Evolutionary conservation across 2,797 vertebrate species (phyloP).

Genomic region (Pagetopsis macropterus): DNA sequence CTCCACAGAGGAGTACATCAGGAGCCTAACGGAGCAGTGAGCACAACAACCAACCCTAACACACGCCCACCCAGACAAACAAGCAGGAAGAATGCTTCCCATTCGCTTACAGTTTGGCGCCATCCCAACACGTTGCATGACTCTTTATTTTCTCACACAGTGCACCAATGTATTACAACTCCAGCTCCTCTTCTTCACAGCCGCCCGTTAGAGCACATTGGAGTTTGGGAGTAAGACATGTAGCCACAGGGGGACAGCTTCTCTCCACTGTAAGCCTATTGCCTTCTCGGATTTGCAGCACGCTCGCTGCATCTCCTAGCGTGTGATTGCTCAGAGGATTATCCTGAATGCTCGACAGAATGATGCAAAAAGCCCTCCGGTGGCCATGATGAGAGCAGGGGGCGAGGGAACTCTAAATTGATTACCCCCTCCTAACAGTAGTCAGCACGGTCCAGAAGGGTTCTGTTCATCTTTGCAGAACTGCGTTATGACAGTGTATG

Average conservation of each 20-base stretch:
- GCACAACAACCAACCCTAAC: constrained; percentile 55
- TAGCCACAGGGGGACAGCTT: constrained; percentile 75
- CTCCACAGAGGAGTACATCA: constrained; percentile 67
- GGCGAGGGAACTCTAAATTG: constrained; percentile 70
- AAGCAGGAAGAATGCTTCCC: constrained; percentile 20
- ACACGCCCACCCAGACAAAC: constrained; percentile 32
- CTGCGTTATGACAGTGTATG: constrained; percentile 14
- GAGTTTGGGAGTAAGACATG: constrained; percentile 76
- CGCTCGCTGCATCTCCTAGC: constrained; percentile 73
- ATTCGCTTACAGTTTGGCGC: constrained; percentile 38
- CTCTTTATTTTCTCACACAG: constrained; percentile 60
- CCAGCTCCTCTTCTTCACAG: constrained; percentile 59
- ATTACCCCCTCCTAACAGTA: constrained; percentile 69
- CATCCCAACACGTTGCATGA: constrained; percentile 39
- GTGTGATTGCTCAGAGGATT: constrained; percentile 81
- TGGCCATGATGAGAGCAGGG: constrained; percentile 72
- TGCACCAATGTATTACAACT: constrained; percentile 59
- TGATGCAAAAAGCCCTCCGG: constrained; percentile 77
- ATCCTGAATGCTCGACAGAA: constrained; percentile 74
- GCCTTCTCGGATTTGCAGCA: constrained; percentile 72
- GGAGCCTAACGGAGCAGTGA: constrained; percentile 87
- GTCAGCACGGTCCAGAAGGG: constrained; percentile 62
- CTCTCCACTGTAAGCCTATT: constrained; percentile 76
- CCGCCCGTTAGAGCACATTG: constrained; percentile 50
- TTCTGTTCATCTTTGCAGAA: constrained; percentile 64